A percentile compares a stretch with the other conserved stretches of the same genome.
These are phyloP conservation scores for Maccullochella peelii DNA, from an alignment of 2,113 vertebrate genomes.

Conservation along the genomic window DNA sequence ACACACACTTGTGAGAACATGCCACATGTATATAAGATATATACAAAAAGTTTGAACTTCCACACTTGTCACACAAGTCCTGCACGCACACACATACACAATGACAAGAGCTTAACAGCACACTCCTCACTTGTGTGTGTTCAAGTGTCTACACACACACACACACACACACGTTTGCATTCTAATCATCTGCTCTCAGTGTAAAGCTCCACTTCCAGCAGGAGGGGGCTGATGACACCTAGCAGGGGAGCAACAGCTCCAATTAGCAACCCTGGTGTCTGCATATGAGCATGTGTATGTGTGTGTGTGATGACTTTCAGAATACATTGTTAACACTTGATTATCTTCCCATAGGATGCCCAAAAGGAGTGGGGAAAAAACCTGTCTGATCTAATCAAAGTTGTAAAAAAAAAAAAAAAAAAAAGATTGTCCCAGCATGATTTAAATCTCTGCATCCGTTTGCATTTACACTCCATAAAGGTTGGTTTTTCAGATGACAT, in stretches of 20 bases:
- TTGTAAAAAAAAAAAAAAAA: conserved; percentile 45
- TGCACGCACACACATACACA: conserved; percentile 15
- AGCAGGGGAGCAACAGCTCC: conserved; percentile 81
- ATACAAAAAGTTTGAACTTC: conserved; percentile 61
- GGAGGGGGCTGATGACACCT: conserved; percentile 84
- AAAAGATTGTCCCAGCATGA: conserved; percentile 41
- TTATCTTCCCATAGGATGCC: conserved; percentile 72
- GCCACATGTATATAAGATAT: conserved; percentile 15
- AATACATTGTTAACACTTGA: conserved; percentile 79
- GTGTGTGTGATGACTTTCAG: conserved; percentile 51
- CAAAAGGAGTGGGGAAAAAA: conserved; percentile 25
- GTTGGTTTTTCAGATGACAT: conserved; percentile 33
- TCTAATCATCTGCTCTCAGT: conserved; percentile 79
- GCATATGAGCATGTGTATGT: conserved; percentile 46
- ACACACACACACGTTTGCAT: conserved; percentile 53
- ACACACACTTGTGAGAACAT: conserved; percentile 42
- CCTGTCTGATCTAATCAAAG: conserved; percentile 71
- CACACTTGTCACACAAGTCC: conserved; percentile 8
- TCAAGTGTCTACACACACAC: conserved; percentile 35
- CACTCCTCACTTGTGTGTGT: conserved; percentile 36
- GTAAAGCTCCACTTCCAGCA: conserved; percentile 77
- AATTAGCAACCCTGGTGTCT: conserved; percentile 79
- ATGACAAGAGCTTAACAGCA: conserved; percentile 32
- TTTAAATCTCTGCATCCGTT: conserved; percentile 37
- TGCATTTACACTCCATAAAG: conserved; percentile 37